Percentiles rank a stretch among this genome's conserved stretches.
phyloP scores from a whole-genome alignment of 92 coral and sea anemone genomes.

The Blastomussa wellsi region DNA sequence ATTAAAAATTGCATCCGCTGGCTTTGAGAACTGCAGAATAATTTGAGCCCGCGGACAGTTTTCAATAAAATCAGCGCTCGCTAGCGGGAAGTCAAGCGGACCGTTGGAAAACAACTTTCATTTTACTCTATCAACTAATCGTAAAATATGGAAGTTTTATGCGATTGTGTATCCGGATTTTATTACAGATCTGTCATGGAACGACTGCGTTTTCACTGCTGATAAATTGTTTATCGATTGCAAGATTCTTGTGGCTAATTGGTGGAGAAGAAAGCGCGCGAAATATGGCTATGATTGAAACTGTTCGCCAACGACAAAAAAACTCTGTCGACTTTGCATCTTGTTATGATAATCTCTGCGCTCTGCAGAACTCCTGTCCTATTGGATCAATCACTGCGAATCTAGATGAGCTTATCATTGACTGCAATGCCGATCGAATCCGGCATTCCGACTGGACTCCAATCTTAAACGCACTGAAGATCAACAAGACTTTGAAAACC shows the following conservation, averaged over 20 bases:
- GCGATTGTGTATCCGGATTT: not conserved
- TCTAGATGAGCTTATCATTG: constrained; percentile 80
- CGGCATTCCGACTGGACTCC: constrained; percentile 94
- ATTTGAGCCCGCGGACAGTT: constrained; percentile 34
- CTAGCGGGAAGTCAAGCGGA: constrained; percentile 7
- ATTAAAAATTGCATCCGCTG: constrained; percentile 36
- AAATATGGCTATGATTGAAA: constrained; percentile 90
- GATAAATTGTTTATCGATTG: not conserved
- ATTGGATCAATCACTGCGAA: constrained; percentile 89
- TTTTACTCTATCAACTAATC: too few relatives aligned
- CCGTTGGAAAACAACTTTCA: constrained; percentile 41
- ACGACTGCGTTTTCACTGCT: not conserved
- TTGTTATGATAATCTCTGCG: constrained; percentile 94
- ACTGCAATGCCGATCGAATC: constrained; percentile 96
- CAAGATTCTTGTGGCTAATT: not conserved
- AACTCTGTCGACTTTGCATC: constrained; percentile 86
- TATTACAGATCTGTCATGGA: not conserved
- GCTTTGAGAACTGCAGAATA: not conserved
- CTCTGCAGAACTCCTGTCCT: constrained; percentile 95
- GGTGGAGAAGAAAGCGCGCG: constrained; percentile 17
- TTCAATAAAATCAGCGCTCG: not conserved
- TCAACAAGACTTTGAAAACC: constrained; percentile 78
- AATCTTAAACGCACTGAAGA: constrained; percentile 83
- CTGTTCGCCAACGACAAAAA: constrained; percentile 91
- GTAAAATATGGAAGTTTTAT: not conserved